phyloP scores from a whole-genome alignment of 2,113 vertebrate species.

The Piaya cayana region DNA sequence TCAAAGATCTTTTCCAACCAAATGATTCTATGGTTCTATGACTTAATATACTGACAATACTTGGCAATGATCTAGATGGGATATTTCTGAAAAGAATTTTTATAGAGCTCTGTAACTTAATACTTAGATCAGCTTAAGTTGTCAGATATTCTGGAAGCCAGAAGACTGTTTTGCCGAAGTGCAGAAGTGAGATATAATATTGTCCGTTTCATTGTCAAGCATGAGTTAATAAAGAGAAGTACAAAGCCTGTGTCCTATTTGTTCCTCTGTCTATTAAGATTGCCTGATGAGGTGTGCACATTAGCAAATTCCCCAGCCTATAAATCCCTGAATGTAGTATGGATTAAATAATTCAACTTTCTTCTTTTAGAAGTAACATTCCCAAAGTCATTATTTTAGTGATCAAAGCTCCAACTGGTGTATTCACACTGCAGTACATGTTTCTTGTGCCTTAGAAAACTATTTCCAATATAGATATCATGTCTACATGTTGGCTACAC shows the following conservation, averaged over 20 bases:
- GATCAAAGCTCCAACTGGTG: neutral
- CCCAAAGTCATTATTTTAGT: neutral
- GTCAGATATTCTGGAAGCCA: neutral
- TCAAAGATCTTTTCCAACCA: too few species aligned
- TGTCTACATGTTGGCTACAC: neutral
- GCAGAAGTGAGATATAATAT: neutral
- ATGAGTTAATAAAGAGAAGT: neutral
- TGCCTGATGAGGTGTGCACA: rapidly evolving
- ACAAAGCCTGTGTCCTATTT: rapidly evolving
- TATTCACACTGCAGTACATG: neutral
- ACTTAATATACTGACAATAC: too few species aligned
- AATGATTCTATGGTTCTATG: too few species aligned
- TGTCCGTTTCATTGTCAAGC: neutral
- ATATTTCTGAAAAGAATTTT: neutral
- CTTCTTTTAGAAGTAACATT: neutral
- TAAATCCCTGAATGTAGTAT: neutral
- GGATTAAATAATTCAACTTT: neutral
- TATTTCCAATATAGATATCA: neutral
- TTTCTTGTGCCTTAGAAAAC: neutral
- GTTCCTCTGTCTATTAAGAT: neutral
- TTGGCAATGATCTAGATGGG: too few species aligned
- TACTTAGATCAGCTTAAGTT: neutral
- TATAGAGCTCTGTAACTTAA: neutral
- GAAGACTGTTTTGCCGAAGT: neutral
- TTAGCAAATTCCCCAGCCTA: too few species aligned